Conservation (phyloP, 1,140 invertebrate species). For the Formica exsecta region DNA sequence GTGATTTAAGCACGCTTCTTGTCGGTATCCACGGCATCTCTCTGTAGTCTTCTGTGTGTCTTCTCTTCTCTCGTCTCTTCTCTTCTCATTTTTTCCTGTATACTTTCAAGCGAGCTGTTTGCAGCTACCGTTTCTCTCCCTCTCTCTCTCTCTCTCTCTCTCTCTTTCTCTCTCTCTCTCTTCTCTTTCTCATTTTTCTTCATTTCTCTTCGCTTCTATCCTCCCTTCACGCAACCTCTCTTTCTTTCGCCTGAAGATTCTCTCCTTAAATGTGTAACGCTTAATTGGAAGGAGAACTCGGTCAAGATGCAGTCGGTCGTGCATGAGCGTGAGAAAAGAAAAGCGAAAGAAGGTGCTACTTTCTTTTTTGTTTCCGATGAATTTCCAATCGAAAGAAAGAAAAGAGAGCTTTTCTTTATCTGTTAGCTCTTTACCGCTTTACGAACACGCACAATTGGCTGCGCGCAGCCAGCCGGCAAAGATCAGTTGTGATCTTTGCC, state of each 20-base stretch:
- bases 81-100: background rate
- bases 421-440: background rate
- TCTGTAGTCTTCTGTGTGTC: background rate
- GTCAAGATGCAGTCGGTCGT: conserved; percentile 76
- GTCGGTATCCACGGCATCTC: conserved; percentile 48
- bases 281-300: conserved; percentile 74
- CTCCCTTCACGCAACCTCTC: conserved; percentile 33
- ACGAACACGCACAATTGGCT: background rate
- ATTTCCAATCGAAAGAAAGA: background rate
- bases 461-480: background rate
- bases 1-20: conserved; percentile 62
- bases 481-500: conserved; percentile 1
- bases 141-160: no score
- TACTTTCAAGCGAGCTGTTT: conserved; percentile 16
- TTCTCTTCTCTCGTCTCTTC: background rate
- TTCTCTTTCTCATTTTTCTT: background rate
- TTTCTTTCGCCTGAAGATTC: conserved; percentile 24
- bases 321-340: conserved; percentile 73
- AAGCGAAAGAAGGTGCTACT: conserved; percentile 69
- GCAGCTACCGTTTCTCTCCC: background rate
- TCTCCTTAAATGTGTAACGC: conserved; percentile 65
- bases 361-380: conserved; percentile 62
- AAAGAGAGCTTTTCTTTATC: conserved; percentile 19
- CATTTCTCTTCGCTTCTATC: background rate
- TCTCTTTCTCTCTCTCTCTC: background rate